Base-by-base conservation (phyloP, 2,113 vertebrate genomes). In the Porphyrio hochstetteri region DNA sequence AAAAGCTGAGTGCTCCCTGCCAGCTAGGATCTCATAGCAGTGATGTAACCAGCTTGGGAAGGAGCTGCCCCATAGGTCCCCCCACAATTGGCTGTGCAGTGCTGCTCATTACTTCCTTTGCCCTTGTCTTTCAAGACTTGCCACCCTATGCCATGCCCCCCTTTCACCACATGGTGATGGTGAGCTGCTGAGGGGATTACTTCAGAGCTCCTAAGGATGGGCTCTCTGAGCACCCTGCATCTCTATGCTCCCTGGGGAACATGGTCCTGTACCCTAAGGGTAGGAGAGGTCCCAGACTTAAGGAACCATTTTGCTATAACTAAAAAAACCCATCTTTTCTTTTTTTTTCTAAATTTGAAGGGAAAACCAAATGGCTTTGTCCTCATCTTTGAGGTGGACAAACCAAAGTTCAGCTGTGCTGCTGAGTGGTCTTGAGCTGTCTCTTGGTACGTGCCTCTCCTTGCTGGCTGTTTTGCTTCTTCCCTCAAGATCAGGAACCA, bases 381-480 rank as follows among this genome's bases (percentile, higher is more conserved):
- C 53, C 16, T 88, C 27, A 20, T 64, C 42, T 60, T 86, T 65
- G 27, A 74, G 71, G 20, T 61, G 29, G 70, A 36, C 50, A 65
- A 13, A 69, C 38, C n/a, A 53, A 90, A 72, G 33, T 53, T 53
- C 52, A 53, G 52, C 52, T 53, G 52, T 53, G 52, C 52, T 83
- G 38, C 76, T 53, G 59, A 83, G 40, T 52, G 60, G 50, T 77
- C 50, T 65, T 33, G 27, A 61, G 20, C 40, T 83, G 24, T 65
- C 20, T 86, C 48, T 68, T 55, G 40, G 35, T 71, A 33, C 36
- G 0, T 63, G n/a, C n/a, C 21, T 96, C 40, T 94, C 81, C 70
- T 59, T 95, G 69, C 69, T 87, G n/a, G 61, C n/a, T 94, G 69
- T 72, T 87, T 87, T 85, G 53, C 59, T 36, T 80, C 44, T 94